Base-by-base conservation (phyloP, 2,797 vertebrate species). In the Leontopithecus rosalia region DNA sequence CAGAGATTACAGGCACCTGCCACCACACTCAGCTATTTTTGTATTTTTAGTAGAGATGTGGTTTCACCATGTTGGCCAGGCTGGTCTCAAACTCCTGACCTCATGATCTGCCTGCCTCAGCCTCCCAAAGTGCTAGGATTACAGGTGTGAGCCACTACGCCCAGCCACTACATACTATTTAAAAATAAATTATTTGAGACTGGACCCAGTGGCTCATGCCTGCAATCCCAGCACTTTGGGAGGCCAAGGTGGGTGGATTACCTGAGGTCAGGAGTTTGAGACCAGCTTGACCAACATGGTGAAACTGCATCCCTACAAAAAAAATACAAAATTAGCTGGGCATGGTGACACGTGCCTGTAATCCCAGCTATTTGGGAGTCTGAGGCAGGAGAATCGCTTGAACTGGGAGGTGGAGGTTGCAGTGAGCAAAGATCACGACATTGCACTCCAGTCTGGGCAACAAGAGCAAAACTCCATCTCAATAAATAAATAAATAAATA, bases 111-210 rank as follows among this genome's bases (percentile, higher is more conserved):
- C 20, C 52, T 55, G 52, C 20, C 52, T 55, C 0, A 1, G 52
- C 20, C 52, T 55, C 20, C 52, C 52, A 55, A 55, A 8, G 20
- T 22, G 20, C 52, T 55, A 20, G 2, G 20, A 22, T 55, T 55
- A 55, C 52, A 55, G 7, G 7, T 8, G 20, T 55, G 52, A 55
- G 52, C 52, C 52, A 55, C 52, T 7, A 20, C 2, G 7, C 52
- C 52, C 20, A 22, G 52, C 52, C 7, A 22, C 52, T 58, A 83
- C 13, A 52, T 61, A 33, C 8, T 43, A 39, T 26, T 85, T 93
- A 43, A 84, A 80, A 80, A 50, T 93, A n/a, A 95, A 52, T 70
- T 75, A 22, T 67, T 84, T 67, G 33, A 67, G 15, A 30, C 15
- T 15, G 0, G 7, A 1, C 61, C 33, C 17, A 17, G 15, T 67